A percentile compares a stretch with the other conserved stretches of the same genome.
Evolutionary conservation across 1,140 invertebrate genomes (phyloP).

Genomic region (Drosophila cardini): DNA sequence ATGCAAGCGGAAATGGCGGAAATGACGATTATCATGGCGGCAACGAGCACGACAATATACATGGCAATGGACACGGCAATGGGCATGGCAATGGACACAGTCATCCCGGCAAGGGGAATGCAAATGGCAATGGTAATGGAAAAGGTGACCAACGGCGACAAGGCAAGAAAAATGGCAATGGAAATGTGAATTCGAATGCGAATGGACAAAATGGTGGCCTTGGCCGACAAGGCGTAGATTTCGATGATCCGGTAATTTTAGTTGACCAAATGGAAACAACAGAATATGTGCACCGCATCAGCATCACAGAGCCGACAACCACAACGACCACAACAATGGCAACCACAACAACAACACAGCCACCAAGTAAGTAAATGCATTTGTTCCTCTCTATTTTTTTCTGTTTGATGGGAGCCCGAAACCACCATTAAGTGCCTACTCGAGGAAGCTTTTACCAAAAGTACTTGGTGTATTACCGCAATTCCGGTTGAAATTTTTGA

Average conservation of each 20-base stretch:
- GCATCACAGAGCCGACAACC: constrained; percentile 85
- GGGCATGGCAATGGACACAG: constrained; percentile 78
- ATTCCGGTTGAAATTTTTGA: constrained; percentile 27
- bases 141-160: constrained; percentile 81
- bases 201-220: constrained; percentile 59
- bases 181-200: constrained; percentile 57
- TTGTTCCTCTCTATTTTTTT: constrained; percentile 6
- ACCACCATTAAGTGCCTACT: constrained; percentile 5
- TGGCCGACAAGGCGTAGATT: constrained; percentile 84
- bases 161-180: constrained; percentile 74
- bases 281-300: constrained; percentile 85
- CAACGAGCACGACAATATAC: constrained; percentile 85
- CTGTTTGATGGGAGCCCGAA: not conserved
- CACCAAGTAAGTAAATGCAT: constrained; percentile 87
- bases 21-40: constrained; percentile 86
- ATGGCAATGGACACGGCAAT: constrained; percentile 81
- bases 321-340: constrained; percentile 85
- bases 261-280: constrained; percentile 85
- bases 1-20: constrained; percentile 83
- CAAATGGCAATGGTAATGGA: constrained; percentile 84
- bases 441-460: not conserved
- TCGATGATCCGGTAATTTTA: constrained; percentile 83
- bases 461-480: not conserved
- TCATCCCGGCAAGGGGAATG: constrained; percentile 85
- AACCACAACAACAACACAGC: constrained; percentile 88